Evolutionary conservation across 2,888 invertebrate species (phyloP), one percentile per base, ranked within the genome.

Genomic region (Germaria angustata): DNA sequence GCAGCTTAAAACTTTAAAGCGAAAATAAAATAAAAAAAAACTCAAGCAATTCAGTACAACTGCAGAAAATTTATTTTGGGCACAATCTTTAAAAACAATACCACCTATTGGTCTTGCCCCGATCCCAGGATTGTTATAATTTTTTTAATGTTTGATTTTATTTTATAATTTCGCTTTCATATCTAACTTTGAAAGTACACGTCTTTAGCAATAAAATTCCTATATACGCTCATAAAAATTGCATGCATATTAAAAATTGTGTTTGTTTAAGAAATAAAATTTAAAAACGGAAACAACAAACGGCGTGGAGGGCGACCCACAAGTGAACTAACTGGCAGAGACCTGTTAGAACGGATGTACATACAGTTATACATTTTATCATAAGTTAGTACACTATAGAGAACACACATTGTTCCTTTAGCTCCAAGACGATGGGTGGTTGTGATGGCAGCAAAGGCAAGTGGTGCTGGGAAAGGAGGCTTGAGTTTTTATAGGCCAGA

Each of bases 171-270:
- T 77, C 71, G 66, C 59, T 44, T 71, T 66, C 44, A 79, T 71
- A 75, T 79, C 79, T 79, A 75, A 82, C 39, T 79, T 82, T 66
- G 79, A 79, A 82, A 66, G 75, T 82, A 81, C 76, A 86, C 87
- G 84, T 89, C 89, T 87, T 89, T 87, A 85, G 90, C 91, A 90
- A 90, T 90, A 90, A 90, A 90, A 90, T 89, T 89, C 88, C 89
- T 87, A 88, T 90, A 87, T 88, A 90, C 89, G 90, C 89, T 90
- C 90, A 89, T 90, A 90, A 90, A 90, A 90, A 90, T 89, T 89
- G 89, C 88, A 88, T 86, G 90, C 88, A 90, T 90, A 90, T 90
- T 90, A 90, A 90, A 90, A 90, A 89, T 88, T 90, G 88, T 88
- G 88, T 90, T 89, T 90, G 87, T 87, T 90, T 88, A 86, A 86